Evolutionary conservation across 1,140 invertebrate species (phyloP).

Genomic region (Papilio helenus): DNA sequence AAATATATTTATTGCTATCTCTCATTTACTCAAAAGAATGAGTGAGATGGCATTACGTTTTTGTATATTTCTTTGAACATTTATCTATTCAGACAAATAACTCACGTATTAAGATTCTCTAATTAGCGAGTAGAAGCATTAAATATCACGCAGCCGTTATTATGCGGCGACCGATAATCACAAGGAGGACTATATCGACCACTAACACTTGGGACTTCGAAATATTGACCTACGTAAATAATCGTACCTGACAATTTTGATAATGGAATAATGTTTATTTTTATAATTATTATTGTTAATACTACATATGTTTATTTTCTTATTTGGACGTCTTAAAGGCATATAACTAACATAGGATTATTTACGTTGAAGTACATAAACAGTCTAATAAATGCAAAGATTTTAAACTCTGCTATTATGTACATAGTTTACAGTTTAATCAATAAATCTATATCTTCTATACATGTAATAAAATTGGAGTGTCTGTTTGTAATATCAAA

Average conservation of each 20-base stretch:
- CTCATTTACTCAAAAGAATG: neutral
- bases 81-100: constrained; percentile 60
- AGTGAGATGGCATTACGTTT: neutral
- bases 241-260: neutral
- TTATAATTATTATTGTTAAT: too few relatives aligned
- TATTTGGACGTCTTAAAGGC: too few relatives aligned
- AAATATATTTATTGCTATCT: neutral
- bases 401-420: too few relatives aligned
- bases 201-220: constrained; percentile 56
- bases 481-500: too few relatives aligned
- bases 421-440: too few relatives aligned
- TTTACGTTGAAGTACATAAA: too few relatives aligned
- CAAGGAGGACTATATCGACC: constrained; percentile 61
- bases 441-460: too few relatives aligned
- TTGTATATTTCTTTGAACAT: constrained; percentile 27
- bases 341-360: too few relatives aligned
- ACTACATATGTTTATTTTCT: too few relatives aligned
- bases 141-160: constrained; percentile 77
- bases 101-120: constrained; percentile 80
- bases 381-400: too few relatives aligned
- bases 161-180: constrained; percentile 73
- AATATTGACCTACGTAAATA: constrained; percentile 24
- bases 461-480: too few relatives aligned
- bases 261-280: too few relatives aligned
- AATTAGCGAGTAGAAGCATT: constrained; percentile 73